Evolutionary conservation across 2,888 invertebrate genomes (phyloP), one percentile per base, ranked within the genome.

Genomic region (Nomada lathburiana): DNA sequence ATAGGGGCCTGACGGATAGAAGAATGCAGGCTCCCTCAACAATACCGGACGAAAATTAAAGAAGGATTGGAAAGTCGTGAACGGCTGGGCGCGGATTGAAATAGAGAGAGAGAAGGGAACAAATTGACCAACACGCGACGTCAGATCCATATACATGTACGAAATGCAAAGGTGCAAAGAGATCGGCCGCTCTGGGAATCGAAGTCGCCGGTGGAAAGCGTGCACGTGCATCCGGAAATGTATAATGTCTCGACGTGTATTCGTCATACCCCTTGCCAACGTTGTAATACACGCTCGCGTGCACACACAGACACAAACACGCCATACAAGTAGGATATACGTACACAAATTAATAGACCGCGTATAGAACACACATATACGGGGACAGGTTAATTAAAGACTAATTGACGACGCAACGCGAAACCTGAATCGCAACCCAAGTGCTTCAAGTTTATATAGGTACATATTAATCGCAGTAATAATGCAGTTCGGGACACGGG

Each of bases 401-500:
- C 77, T 87, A 89, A 90, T 86, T 76, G 81, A 85, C 72, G 80
- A 83, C 75, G 76, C 23, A 20, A 74, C 59, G n/a, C 74, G 80
- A 83, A 87, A 84, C 86, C 83, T 85, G 82, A 86, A 85, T 86
- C 79, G 83, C 83, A 83, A 86, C 80, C 80, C 71, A 87, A 88
- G 86, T 87, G 89, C 86, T 89, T 89, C 79, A 78, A 80, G 86
- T 86, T 85, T 84, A 82, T 86, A 84, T 80, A 83, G 70, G 82
- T 74, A 84, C 74, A 72, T 70, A 67, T 68, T 65, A 77, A 67
- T 76, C 76, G 73, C 74, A 70, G 71, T 84, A 80, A 71, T 84
- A 84, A 81, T 80, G 80, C 82, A 80, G 79, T 80, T 84, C 77
- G 70, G 74, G 70, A 80, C 74, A 75, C 76, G 81, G 74, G 78